Base-by-base conservation (phyloP, 2,888 invertebrate species). In the Calameuta pallipes region DNA sequence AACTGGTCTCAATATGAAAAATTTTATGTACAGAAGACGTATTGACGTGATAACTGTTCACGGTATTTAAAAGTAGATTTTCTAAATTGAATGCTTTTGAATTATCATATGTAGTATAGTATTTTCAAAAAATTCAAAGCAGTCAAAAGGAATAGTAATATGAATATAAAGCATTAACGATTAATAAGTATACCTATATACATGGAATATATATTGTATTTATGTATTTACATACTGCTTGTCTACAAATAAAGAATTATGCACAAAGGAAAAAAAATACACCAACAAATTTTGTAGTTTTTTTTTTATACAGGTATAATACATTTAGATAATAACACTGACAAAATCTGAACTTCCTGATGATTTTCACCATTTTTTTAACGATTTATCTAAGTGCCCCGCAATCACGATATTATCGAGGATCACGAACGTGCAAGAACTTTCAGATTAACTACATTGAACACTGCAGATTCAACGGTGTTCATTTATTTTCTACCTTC, bases 221-320 rank as follows among this genome's bases (percentile, higher is more conserved):
- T 56, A 56, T 56, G 9, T 23, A 15, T 9, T 56, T 56, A 56
- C 41, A 56, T 23, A 9, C 9, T 56, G 23, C 23, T 9, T 56
- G 56, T 56, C 23, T 56, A 56, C 23, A 56, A 56, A 56, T 23
- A 9, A 56, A 23, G 3, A 23, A 56, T 56, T 23, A 56, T 9
- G 9, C 56, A 56, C 56, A 56, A 56, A 56, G 23, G 9, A 74
- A 79, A 71, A 71, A 11, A 70, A 79, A 69, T 74, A 69, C 31
- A 15, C 35, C 56, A 71, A 73, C 31, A n/a, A 73, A 75, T 70
- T 76, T 80, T 76, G 70, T 33, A 41, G 70, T 71, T n/a, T 31
- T 71, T 80, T 81, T 85, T 84, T 87, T 87, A 87, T 86, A 86
- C 87, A 88, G 85, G 73, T 88, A 86, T 87, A 84, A 84, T 88